Base-by-base conservation (phyloP, 1,140 invertebrate species). In the Pseudomyrmex dendroicus region DNA sequence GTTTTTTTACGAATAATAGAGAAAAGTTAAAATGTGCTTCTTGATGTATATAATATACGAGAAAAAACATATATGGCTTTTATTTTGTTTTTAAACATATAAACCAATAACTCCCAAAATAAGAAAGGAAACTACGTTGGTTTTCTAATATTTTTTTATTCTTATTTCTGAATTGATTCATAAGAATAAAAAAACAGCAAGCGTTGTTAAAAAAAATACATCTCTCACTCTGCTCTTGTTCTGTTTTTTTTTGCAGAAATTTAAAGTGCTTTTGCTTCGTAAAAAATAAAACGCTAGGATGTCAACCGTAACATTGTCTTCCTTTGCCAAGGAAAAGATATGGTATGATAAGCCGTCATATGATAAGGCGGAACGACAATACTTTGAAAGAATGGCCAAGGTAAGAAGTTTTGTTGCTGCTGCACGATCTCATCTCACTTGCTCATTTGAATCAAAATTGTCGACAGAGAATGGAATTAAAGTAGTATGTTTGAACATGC, bases 281-380 rank as follows among this genome's bases (percentile, higher is more conserved):
- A 84, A 77, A 84, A 73, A 73, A 35, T 52, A 85, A 82, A 77
- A 68, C 67, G 82, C 15, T 22, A 92, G 88, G 83, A 93, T 91
- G 92, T 84, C 90, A 61, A 84, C 84, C 50, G 62, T 56, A 20
- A 50, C 13, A 70, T 9, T 13, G 22, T 52, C 22, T 52, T 89
- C 92, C 83, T 84, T 95, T 63, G 85, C 92, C 73, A 90, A 91
- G 62, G 95, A 95, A 84, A 94, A 91, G 82, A 90, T 95, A 22
- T 95, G 95, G 95, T 90, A 94, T 63, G 93, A 95, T 15, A 95
- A 95, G 86, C 91, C 92, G 72, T 90, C 92, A 20, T 95, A 94
- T 89, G 95, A 95, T 64, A 94, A 93, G 92, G 95, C 95, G 52
- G 95, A 95, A 87, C 89, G 93, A 13, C 82, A 91, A 17, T 93